phyloP scores from a whole-genome alignment of 2,888 invertebrate species.

The Drepana falcataria region DNA sequence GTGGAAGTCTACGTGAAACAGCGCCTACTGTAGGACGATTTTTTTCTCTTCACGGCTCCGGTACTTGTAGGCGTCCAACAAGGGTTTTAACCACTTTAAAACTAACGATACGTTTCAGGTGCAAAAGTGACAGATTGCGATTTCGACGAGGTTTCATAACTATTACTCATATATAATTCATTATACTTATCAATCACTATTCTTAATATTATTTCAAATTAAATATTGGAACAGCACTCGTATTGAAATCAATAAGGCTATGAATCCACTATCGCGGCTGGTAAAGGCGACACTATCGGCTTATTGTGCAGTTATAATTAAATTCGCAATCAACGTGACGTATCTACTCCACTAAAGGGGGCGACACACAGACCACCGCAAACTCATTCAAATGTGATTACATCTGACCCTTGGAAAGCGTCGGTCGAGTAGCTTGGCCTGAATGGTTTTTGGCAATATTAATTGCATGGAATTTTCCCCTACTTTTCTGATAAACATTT shows the following conservation, averaged over 20 bases:
- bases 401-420: background rate
- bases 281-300: slow-evolving; percentile 27
- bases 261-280: slow-evolving; percentile 21
- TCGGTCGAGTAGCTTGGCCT: background rate
- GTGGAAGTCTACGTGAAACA: too few species aligned
- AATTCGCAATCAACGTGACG: slow-evolving; percentile 15
- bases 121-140: too few species aligned
- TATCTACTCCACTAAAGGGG: slow-evolving; percentile 1
- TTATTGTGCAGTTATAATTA: slow-evolving; percentile 20
- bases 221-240: slow-evolving; percentile 4
- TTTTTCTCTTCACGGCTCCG: too few species aligned
- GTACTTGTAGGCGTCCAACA: too few species aligned
- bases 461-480: background rate
- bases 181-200: background rate
- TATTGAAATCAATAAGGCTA: slow-evolving; percentile 10
- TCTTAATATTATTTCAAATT: background rate
- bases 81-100: too few species aligned
- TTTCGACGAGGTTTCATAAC: too few species aligned
- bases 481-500: too few species aligned
- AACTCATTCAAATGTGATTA: slow-evolving; percentile 4
- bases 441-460: background rate
- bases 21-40: too few species aligned
- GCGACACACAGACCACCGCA: slow-evolving; percentile 1
- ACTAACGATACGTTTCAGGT: too few species aligned
- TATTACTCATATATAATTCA: too few species aligned